phyloP scores from a whole-genome alignment of 2,113 vertebrate species.

The Ptilonorhynchus violaceus region DNA sequence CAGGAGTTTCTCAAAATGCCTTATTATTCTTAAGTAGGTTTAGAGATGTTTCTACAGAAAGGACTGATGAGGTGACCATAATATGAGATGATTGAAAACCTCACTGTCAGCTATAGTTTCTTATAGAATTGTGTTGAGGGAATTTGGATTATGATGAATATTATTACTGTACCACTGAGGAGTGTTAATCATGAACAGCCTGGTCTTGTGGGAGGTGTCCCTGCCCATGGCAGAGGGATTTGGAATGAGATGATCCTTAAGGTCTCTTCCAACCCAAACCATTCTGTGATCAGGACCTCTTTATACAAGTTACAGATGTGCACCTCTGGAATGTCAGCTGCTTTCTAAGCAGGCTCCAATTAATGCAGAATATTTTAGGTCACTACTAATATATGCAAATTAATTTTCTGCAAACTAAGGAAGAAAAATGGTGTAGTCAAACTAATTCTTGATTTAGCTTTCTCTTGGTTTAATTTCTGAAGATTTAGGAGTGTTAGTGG shows the following conservation, averaged over 20 bases:
- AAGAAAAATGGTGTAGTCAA: neutral
- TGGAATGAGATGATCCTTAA: neutral
- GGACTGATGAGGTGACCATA: neutral
- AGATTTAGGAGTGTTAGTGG: neutral
- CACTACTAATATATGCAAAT: neutral
- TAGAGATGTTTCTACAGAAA: neutral
- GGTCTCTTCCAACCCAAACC: neutral
- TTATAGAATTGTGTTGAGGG: neutral
- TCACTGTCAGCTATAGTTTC: neutral
- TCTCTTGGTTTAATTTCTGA: neutral
- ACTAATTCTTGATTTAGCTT: neutral
- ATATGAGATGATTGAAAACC: neutral
- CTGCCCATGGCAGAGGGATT: neutral
- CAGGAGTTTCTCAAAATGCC: neutral
- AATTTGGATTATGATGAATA: neutral
- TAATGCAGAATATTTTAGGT: neutral
- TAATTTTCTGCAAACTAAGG: neutral
- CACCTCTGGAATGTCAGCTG: neutral
- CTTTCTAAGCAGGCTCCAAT: neutral
- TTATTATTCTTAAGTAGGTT: neutral
- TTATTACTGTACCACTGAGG: neutral
- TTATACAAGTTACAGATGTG: neutral
- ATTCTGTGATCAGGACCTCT: neutral
- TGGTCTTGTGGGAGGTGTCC: neutral
- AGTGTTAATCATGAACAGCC: neutral